Evolutionary conservation across 2,888 invertebrate species (phyloP), one percentile per base, ranked within the genome.

Genomic region (Acanthoscelides obtectus): DNA sequence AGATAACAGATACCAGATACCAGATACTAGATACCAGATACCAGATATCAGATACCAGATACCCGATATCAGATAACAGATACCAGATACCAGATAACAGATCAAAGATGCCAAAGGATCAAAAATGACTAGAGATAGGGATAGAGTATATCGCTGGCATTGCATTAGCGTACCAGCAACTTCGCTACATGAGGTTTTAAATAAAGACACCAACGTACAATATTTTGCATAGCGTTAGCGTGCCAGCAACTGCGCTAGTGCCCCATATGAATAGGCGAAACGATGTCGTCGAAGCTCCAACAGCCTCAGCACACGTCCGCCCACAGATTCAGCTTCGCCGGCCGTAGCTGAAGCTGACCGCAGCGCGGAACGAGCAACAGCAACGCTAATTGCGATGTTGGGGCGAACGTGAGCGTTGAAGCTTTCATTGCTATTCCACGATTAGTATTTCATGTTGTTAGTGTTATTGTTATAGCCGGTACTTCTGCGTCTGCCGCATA

Each of bases 301-400:
- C 45, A 12, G 17, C 45, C 45, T 75, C 81, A 79, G 81, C 82
- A 83, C 84, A 84, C 84, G 84, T 84, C 83, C 83, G 80, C 83
- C 80, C 80, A 81, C 84, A 84, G 84, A 85, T 85, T 45, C 45
- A 45, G 45, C 45, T 45, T 45, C 45, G 45, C 8, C 45, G 5
- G 6, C 84, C 84, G 83, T 79, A 80, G 79, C 81, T 85, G 83
- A 84, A n/a, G n/a, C n/a, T 17, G 17, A 45, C 25, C 25, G 83
- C 83, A 81, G 83, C 25, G 83, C 83, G 81, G 83, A 83, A 83
- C 83, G 81, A 83, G 83, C 83, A 81, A 8, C 45, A 12, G 45
- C 45, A 6, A 45, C 45, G 45, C 12, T 45, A 45, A 45, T 45
- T 45, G 45, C 17, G 45, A 4, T 12, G 45, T 17, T 45, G 45